Base-by-base conservation (phyloP, 2,797 vertebrate species). In the Neoniphon sammara region DNA sequence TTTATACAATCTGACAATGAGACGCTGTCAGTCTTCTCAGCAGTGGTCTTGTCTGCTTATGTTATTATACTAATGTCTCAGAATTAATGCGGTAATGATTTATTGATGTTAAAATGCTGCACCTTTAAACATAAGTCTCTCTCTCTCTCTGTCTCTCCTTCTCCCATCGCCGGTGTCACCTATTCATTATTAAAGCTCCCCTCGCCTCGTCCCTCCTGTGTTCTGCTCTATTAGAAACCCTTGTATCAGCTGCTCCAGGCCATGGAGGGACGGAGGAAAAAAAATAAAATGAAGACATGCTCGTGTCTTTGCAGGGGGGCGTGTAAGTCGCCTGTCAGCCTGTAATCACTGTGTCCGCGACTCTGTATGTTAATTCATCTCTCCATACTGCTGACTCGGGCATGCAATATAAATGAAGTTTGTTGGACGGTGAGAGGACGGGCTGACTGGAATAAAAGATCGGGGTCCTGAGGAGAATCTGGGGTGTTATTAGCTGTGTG, bases 351-450 rank as follows among this genome's bases (percentile, higher is more conserved):
- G 93, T 94, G 94, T 96, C 95, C 93, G 93, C 93, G 95, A 94
- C 92, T 93, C 94, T 96, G 93, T 95, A 96, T 96, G 96, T 96
- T 96, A 96, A 97, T 97, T 95, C 94, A 90, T 94, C 93, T 75
- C 84, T 91, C 74, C 94, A 94, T 96, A 94, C 94, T 91, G 94
- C 95, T 96, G 95, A 96, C 95, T 95, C 94, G 94, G 95, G 95
- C 94, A 95, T 96, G 96, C 95, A 96, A 96, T 93, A 96, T 96
- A 96, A 95, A 95, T 95, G 95, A 96, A 96, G 96, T 96, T 96
- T 94, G 93, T 94, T 93, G 93, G 94, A 94, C 94, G 94, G 95
- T 94, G 94, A 86, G 82, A 86, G 86, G n/a, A n/a, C n/a, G n/a
- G 88, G 89, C 90, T 91, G 90, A 85, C 85, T 89, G 87, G 91